Evolutionary conservation across 2,888 invertebrate genomes (phyloP).

Genomic region (Onthophagus sagittarius): DNA sequence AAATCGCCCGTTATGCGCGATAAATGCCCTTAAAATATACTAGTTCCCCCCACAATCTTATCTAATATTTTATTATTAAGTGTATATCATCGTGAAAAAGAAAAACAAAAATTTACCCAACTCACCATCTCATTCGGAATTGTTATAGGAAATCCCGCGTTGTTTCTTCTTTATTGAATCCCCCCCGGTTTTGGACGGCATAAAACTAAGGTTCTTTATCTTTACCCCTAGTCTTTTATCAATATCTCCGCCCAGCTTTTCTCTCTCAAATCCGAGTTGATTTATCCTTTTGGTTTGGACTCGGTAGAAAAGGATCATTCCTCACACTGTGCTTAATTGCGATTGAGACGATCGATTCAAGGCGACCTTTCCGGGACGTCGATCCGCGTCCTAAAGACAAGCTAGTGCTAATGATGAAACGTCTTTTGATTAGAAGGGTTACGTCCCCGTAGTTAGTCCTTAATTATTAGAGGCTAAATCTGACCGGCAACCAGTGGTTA

Average conservation of each 20-base stretch:
- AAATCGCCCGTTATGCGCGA: background rate
- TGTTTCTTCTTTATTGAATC: background rate
- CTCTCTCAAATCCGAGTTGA: background rate
- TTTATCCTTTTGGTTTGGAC: background rate
- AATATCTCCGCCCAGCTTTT: background rate
- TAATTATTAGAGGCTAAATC: background rate
- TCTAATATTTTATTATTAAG: background rate
- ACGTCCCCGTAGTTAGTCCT: background rate
- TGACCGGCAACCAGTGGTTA: background rate
- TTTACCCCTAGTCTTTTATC: background rate
- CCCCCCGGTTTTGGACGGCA: background rate
- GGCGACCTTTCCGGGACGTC: background rate
- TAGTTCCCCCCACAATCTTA: background rate
- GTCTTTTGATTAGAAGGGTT: background rate
- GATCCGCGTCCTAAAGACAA: background rate
- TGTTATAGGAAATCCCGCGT: background rate
- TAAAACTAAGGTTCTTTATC: background rate
- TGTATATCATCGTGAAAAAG: background rate
- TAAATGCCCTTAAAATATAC: background rate
- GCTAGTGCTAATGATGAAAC: background rate
- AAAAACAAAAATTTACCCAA: background rate
- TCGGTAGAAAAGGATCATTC: slow-evolving; percentile 5
- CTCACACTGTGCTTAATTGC: slow-evolving; percentile 7
- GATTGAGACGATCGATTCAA: slow-evolving; percentile 3
- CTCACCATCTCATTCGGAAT: background rate